Evolutionary conservation across 2,888 invertebrate genomes (phyloP), one percentile per base, ranked within the genome.

Genomic region (Homarus gammarus): DNA sequence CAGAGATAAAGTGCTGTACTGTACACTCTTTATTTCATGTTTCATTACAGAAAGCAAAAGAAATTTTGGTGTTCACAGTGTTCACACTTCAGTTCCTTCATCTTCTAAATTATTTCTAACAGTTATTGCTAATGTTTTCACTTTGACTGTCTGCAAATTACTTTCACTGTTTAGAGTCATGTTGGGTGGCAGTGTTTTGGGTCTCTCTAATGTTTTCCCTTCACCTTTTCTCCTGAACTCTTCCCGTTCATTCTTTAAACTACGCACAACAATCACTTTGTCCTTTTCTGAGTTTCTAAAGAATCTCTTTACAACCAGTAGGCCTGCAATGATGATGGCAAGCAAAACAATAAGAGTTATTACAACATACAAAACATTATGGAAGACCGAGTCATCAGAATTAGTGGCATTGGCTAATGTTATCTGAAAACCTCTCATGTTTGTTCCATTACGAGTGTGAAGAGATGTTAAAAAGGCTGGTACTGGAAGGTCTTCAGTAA

Each of bases 151-250:
- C 56, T 91, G 90, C 51, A 91, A 83, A 64, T 91, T 91, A 64
- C 91, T 91, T 68, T 91, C 91, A 91, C 91, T 90, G 68, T 91
- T 91, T 31, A 91, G 75, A 31, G 91, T 91, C 83, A 90, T 89
- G 33, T 85, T 88, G 27, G 81, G 75, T 49, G 90, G 82, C 18
- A 90, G 22, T 64, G 87, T 90, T 61, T 91, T 91, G 31, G 89
- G 85, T 33, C 89, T 70, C 44, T 89, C 89, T 64, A 64, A 36
- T n/a, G 40, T 56, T 81, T 75, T 84, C 27, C 75, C 70, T 51
- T 84, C 90, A 49, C 73, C 84, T 70, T 81, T 90, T 84, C 91
- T 90, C 38, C 91, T 40, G 36, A 83, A 81, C 72, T 90, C 86
- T 49, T 91, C 91, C 38, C 90, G 84, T 70, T 91, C 91, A 44